phyloP scores from a whole-genome alignment of 1,140 invertebrate genomes.

The Camponotus floridanus region DNA sequence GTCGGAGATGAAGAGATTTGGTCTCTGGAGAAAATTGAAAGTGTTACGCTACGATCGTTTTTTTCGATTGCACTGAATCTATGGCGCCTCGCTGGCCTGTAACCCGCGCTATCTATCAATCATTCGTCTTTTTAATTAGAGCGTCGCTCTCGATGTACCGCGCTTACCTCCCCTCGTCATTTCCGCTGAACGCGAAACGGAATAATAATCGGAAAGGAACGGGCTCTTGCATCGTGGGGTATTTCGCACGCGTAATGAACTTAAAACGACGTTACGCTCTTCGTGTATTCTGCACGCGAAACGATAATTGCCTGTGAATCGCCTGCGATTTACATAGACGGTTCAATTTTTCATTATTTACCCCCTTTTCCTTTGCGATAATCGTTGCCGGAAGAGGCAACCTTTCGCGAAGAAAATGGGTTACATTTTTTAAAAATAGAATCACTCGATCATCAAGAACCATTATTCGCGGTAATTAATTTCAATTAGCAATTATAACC shows the following conservation, averaged over 20 bases:
- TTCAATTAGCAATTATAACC: background rate
- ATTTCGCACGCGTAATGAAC: conserved; percentile 37
- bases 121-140: conserved; percentile 40
- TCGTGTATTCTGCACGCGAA: background rate
- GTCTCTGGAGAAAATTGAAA: conserved; percentile 7
- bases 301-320: conserved; percentile 21
- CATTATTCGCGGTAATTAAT: background rate
- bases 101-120: conserved; percentile 40
- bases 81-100: conserved; percentile 19
- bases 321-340: background rate
- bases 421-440: background rate
- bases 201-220: conserved; percentile 42
- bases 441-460: background rate
- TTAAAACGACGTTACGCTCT: conserved; percentile 17
- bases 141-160: background rate
- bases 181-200: conserved; percentile 17
- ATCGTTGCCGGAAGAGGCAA: background rate
- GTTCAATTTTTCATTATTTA: conserved; percentile 2
- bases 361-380: background rate
- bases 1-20: background rate
- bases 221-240: conserved; percentile 1
- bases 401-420: background rate
- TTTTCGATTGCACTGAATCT: background rate
- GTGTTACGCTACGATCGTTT: background rate
- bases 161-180: conserved; percentile 32